Conservation (phyloP, 2,113 vertebrate genomes). For the Rhodinocichla rosea region DNA sequence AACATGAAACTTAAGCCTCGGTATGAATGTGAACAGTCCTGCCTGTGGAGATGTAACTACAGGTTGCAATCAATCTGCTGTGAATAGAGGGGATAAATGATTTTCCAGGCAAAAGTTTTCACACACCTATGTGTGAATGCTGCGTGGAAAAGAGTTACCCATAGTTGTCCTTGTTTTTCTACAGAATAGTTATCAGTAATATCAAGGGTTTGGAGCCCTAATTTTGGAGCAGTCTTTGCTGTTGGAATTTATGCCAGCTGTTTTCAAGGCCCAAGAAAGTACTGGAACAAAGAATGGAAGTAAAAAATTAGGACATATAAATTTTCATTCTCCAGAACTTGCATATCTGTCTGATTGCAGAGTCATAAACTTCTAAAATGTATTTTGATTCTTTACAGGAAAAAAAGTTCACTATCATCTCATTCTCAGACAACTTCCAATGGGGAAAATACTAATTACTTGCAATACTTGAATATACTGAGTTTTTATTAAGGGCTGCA, state of each 20-base stretch:
- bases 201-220: not conserved
- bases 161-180: not conserved
- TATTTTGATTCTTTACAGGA: not conserved
- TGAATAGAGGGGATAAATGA: not conserved
- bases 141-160: not conserved
- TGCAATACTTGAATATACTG: not conserved
- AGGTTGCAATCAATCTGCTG: not conserved
- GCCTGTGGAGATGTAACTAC: not conserved
- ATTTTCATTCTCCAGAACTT: not conserved
- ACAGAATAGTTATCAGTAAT: not conserved
- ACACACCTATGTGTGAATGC: not conserved
- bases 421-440: not conserved
- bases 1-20: not conserved
- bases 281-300: not conserved
- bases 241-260: not conserved
- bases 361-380: not conserved
- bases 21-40: not conserved
- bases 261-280: not conserved
- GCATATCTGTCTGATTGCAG: not conserved
- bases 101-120: not conserved
- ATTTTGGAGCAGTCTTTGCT: not conserved
- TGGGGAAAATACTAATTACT: not conserved
- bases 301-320: not conserved
- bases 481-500: not conserved
- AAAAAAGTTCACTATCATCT: not conserved